Base-by-base conservation (phyloP, 2,113 vertebrate genomes). In the Leptosomus discolor region DNA sequence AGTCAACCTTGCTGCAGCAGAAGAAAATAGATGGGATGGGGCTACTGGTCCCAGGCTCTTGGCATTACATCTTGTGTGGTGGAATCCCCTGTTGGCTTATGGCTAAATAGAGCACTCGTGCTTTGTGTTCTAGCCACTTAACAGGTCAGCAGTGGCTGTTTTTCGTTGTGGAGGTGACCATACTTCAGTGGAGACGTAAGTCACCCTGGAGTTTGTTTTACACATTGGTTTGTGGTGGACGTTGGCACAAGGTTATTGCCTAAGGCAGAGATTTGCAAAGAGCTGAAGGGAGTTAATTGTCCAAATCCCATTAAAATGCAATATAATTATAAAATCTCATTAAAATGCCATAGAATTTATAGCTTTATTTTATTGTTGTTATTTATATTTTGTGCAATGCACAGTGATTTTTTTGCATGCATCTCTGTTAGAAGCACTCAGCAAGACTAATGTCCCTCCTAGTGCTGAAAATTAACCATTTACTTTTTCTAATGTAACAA, bases 301-400 rank as follows among this genome's bases (percentile, higher is more conserved):
- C 86, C 65, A 88, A 85, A 87, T 95, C 77, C 67, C 77, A 96
- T 95, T 96, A 94, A 95, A 97, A 83, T 57, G 69, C 94, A 94
- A 76, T 95, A 87, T 92, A 85, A 97, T 95, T 95, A 92, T 73
- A 88, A 94, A 91, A 85, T 48, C 69, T 79, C 74, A 73, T 94
- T 96, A 90, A 96, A 94, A 85, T 50, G 61, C n/a, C 51, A 43
- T 88, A 85, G 61, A 92, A 94, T 90, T 87, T 82, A 73, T 73
- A 64, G 73, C 53, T 78, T 56, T 90, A 48, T 92, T 95, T 95
- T 90, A 82, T 12, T 88, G 89, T 48, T 36, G 37, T 91, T 93
- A 79, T 80, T 93, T 85, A 71, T 87, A 82, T 86, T 90, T 88
- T 84, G 30, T 77, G 73, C 39, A 48, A 50, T 12, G 45, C 45